These are phyloP conservation scores for Agapetus fuscipes DNA, from an alignment of 2,888 invertebrate genomes.

Conservation along the genomic window DNA sequence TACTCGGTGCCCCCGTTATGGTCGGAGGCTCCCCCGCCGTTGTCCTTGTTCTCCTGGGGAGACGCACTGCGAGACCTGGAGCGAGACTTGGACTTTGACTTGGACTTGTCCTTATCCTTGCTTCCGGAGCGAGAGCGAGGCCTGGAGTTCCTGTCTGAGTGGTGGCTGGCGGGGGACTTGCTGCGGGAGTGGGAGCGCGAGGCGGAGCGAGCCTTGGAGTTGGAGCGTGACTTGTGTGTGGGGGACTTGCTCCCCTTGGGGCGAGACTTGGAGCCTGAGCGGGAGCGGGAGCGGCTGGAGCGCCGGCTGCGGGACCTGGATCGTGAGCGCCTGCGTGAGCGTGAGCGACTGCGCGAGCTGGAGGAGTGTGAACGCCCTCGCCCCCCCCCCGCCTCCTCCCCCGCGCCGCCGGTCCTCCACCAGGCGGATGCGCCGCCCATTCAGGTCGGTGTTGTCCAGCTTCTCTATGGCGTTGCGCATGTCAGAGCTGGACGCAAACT, in stretches of 20 bases:
- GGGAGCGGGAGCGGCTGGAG: slow-evolving; percentile 35
- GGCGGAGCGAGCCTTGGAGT: slow-evolving; percentile 35
- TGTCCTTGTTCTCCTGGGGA: slow-evolving; percentile 40
- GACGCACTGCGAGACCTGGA: slow-evolving; percentile 26
- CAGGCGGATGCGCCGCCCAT: slow-evolving; percentile 85
- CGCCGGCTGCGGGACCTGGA: slow-evolving; percentile 47
- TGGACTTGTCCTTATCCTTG: slow-evolving; percentile 45
- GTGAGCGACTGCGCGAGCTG: slow-evolving; percentile 62
- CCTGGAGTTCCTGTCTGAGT: slow-evolving; percentile 29
- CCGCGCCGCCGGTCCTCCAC: slow-evolving; percentile 75
- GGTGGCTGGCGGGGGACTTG: slow-evolving; percentile 17
- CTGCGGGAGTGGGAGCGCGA: slow-evolving; percentile 18
- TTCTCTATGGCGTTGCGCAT: slow-evolving; percentile 96
- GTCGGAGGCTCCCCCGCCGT: slow-evolving; percentile 35
- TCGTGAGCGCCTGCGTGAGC: slow-evolving; percentile 53
- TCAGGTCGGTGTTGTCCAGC: slow-evolving; percentile 91
- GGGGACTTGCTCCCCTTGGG: slow-evolving; percentile 67
- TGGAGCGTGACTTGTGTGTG: slow-evolving; percentile 66
- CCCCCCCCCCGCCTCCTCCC: slow-evolving; percentile 42
- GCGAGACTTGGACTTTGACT: too few relatives aligned
- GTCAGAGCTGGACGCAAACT: slow-evolving; percentile 90
- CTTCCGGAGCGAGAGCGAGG: slow-evolving; percentile 61
- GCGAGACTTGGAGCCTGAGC: slow-evolving; percentile 49
- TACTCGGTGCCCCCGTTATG: slow-evolving; percentile 40
- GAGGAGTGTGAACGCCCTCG: slow-evolving; percentile 62